phyloP scores from a whole-genome alignment of 2,888 invertebrate genomes.

The Drosophila eohydei region DNA sequence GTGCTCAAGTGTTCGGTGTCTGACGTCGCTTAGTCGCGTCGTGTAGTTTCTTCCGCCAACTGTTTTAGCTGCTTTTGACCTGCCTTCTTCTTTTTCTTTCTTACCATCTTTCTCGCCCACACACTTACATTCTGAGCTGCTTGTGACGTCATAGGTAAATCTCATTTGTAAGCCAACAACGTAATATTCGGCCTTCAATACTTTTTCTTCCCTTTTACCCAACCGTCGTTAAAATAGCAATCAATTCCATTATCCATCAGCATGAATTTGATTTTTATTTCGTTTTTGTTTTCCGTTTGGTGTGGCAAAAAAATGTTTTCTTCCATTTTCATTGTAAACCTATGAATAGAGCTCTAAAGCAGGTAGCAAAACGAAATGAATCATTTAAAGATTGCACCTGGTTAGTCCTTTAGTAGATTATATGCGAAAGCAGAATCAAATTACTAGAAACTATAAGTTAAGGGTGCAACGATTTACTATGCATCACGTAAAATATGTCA shows the following conservation, averaged over 20 bases:
- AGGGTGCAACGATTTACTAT: background rate
- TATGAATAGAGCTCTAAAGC: slow-evolving; percentile 17
- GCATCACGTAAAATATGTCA: background rate
- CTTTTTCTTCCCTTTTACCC: slow-evolving; percentile 34
- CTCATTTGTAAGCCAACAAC: slow-evolving; percentile 48
- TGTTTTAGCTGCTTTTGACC: slow-evolving; percentile 46
- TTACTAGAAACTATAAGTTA: background rate
- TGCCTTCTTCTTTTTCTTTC: slow-evolving; percentile 20
- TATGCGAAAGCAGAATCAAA: background rate
- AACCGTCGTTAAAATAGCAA: slow-evolving; percentile 46
- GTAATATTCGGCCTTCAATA: slow-evolving; percentile 60
- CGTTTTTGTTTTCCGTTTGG: background rate
- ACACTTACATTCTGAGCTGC: slow-evolving; percentile 22
- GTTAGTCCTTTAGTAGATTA: background rate
- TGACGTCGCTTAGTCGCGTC: slow-evolving; percentile 24
- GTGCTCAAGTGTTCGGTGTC: slow-evolving; percentile 57
- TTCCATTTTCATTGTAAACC: slow-evolving; percentile 12
- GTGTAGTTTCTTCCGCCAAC: slow-evolving; percentile 47
- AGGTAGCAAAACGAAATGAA: slow-evolving; percentile 35
- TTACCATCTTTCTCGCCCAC: slow-evolving; percentile 3
- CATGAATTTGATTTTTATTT: slow-evolving; percentile 31
- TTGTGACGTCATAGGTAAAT: slow-evolving; percentile 45
- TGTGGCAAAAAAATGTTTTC: slow-evolving; percentile 6
- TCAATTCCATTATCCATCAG: slow-evolving; percentile 34
- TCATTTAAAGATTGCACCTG: slow-evolving; percentile 26